Evolutionary conservation across 2,888 invertebrate species (phyloP), one percentile per base, ranked within the genome.

Genomic region (Leptopilina drosophilae): DNA sequence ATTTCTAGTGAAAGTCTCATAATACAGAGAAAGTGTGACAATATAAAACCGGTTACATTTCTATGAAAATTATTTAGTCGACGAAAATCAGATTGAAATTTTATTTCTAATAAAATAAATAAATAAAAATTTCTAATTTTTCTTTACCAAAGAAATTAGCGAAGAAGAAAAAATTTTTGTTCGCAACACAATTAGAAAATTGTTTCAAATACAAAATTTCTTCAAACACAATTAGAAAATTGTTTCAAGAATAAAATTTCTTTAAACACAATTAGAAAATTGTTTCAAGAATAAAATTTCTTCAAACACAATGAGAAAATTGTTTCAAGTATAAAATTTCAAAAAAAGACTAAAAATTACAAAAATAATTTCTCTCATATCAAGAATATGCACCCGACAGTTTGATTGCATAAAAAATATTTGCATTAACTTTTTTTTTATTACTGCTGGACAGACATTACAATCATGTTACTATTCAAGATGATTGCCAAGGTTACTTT

Each of bases 1-100:
- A n/a, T 3, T 3, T 73, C 26, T 9, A 73, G 56, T 73, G 73
- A 73, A 73, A 56, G 73, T 73, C 0, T 9, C 2, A 33, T 56
- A n/a, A 73, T 15, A 73, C 9, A n/a, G 56, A 59, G 53, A 73
- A 73, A 73, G 73, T 73, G n/a, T 73, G n/a, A 11, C 56, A 40
- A 40, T 56, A 59, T 56, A 59, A 56, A 73, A 56, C 56, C 56
- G 33, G 40, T 40, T 56, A 40, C 14, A 49, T 67, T 33, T 66
- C 5, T 49, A 14, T 67, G 20, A 69, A 69, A 26, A 69, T 53
- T 14, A 9, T 53, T n/a, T 33, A 33, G 53, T 26, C 49, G 53
- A 53, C 49, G 20, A 6, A 33, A 26, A 14, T 53, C 20, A 69
- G 53, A 69, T 62, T 62, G 62, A 49, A 62, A 15, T 15, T 62